Evolutionary conservation across 2,797 vertebrate species (phyloP).

Genomic region (Phaenicophaeus curvirostris): DNA sequence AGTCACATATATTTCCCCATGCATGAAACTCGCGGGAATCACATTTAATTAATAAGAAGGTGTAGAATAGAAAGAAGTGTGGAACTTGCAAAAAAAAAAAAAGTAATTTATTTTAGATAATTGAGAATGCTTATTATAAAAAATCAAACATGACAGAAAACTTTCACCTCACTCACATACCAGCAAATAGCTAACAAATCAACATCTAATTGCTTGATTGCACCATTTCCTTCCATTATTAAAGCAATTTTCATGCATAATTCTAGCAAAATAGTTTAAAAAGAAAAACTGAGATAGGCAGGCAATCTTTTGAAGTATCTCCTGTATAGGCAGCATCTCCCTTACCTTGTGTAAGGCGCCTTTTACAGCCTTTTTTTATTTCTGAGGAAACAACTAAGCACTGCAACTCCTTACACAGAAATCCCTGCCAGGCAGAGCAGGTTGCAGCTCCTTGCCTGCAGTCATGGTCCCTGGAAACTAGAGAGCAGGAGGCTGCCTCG

Average conservation of each 20-base stretch:
- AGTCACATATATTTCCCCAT: accelerated
- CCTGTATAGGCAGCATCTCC: not conserved
- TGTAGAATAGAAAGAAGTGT: not conserved
- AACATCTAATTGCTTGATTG: not conserved
- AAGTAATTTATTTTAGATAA: not conserved
- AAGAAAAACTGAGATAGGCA: not conserved
- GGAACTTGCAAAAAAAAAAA: not conserved
- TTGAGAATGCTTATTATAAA: not conserved
- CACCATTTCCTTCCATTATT: not conserved
- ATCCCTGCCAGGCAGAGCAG: not conserved
- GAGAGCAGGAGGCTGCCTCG: not conserved
- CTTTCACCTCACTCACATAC: not conserved
- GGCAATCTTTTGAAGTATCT: not conserved
- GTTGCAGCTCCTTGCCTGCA: not conserved
- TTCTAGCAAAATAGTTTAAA: not conserved
- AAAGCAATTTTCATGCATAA: not conserved
- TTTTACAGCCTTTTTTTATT: not conserved
- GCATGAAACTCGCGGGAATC: not conserved
- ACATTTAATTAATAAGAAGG: not conserved
- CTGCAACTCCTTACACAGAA: not conserved
- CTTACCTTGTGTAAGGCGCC: not conserved
- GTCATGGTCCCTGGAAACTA: accelerated
- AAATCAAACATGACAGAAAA: not conserved
- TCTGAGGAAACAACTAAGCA: not conserved
- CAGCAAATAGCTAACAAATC: not conserved